phyloP scores from a whole-genome alignment of 2,113 vertebrate genomes.

The Pseudorectes ferrugineus region DNA sequence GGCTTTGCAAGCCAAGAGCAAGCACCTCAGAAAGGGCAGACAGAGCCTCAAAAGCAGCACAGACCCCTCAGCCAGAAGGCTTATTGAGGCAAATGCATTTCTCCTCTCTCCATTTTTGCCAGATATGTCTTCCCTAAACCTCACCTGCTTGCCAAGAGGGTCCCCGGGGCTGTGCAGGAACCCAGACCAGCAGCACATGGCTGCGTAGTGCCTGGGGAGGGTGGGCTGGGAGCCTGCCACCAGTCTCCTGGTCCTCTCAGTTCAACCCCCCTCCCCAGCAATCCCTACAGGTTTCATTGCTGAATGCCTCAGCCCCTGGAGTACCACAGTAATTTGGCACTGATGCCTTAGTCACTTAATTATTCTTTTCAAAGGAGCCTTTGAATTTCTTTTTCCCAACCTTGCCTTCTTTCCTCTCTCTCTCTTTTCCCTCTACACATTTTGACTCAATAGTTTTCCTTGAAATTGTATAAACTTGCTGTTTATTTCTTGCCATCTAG shows the following conservation, averaged over 20 bases:
- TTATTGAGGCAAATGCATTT: background rate
- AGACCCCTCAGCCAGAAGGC: background rate
- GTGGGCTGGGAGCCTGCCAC: background rate
- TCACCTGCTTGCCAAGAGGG: accelerated
- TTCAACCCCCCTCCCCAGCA: background rate
- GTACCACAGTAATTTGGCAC: constrained; percentile 2
- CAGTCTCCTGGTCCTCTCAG: background rate
- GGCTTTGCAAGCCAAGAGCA: background rate
- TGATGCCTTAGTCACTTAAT: constrained; percentile 37
- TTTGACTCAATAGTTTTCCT: constrained; percentile 49
- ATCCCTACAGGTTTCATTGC: background rate
- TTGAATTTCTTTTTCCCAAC: constrained; percentile 10
- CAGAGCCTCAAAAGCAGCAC: background rate
- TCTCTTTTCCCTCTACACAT: background rate
- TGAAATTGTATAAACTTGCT: constrained; percentile 63
- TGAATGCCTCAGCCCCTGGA: background rate
- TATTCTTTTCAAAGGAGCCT: constrained; percentile 28
- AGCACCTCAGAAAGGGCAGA: background rate
- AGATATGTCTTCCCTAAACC: background rate
- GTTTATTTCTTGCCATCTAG: constrained; percentile 54
- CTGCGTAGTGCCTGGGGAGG: accelerated
- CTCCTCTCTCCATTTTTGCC: background rate
- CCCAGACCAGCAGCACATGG: background rate
- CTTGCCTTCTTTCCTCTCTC: background rate
- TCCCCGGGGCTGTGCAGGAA: accelerated